Base-by-base conservation (phyloP, 1,140 invertebrate genomes). In the Drosophila watanabei region DNA sequence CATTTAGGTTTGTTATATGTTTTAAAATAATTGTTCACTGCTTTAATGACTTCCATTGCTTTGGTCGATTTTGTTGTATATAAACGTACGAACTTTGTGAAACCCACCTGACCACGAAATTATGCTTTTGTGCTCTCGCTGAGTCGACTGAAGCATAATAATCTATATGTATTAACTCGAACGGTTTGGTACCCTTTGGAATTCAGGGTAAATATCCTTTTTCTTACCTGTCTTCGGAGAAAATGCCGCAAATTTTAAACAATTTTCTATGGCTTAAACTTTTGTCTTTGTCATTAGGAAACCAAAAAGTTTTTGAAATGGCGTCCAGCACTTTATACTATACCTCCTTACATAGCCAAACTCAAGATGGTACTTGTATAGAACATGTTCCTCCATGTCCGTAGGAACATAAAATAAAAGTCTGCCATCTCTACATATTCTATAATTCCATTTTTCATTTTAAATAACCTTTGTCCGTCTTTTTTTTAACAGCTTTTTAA, bases 371-470 rank as follows among this genome's bases (percentile, higher is more conserved):
- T 33, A 33, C 11, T 41, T 41, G 14, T 41, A 41, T 16, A 41
- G 39, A 41, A 41, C 16, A 41, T 41, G 14, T 7, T 16, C 14
- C 11, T 33, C 33, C 33, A 33, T 33, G 33, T 33, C 33, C 24
- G 24, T 24, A 24, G 24, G 24, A 24, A 24, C 24, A 24, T 24
- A 24, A 24, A 24, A 24, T 24, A 41, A 41, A 6, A 56, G 18
- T 43, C 18, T 37, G 11, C 20, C 18, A 24, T 24, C 24, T 5
- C 30, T 58, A 0, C n/a, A 14, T 30, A 30, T 30, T 16, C 24
- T 43, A 41, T 43, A 58, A 43, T 41, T 16, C 39, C 56, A 24
- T 58, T 58, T 24, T 37, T 39, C 37, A 58, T 58, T 58, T 58
- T 11, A 13, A 37, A 37, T 37, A 35, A 37, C 11, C 13, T 37